phyloP scores from a whole-genome alignment of 2,113 vertebrate genomes.

The Sander lucioperca region DNA sequence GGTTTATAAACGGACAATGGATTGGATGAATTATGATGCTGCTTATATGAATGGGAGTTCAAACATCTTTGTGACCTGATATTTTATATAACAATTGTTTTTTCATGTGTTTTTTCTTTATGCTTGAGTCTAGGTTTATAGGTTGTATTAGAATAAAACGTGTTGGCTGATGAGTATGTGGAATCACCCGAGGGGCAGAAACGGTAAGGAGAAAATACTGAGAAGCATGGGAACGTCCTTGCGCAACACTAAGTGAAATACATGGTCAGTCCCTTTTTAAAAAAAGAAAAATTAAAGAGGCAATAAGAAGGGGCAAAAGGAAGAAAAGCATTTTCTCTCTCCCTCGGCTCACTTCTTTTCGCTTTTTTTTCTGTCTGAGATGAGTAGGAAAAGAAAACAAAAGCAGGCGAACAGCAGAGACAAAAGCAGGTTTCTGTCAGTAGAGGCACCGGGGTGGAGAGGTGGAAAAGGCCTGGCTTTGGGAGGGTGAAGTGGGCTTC shows the following conservation, averaged over 20 bases:
- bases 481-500: conserved; percentile 61
- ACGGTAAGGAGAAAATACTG: conserved; percentile 20
- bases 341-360: conserved; percentile 29
- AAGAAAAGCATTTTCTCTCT: conserved; percentile 40
- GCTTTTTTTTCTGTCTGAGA: conserved; percentile 55
- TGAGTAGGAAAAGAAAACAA: conserved; percentile 62
- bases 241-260: conserved; percentile 35
- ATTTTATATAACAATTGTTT: conserved; percentile 15
- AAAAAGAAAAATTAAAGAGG: conserved; percentile 47
- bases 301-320: conserved; percentile 27
- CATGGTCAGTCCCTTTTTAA: background rate
- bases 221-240: conserved; percentile 43
- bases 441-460: conserved; percentile 48
- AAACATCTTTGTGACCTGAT: conserved; percentile 24
- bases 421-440: conserved; percentile 70
- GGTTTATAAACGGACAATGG: conserved; percentile 42
- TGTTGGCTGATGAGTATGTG: conserved; percentile 49
- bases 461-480: conserved; percentile 58
- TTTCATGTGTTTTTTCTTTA: conserved; percentile 52
- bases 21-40: conserved; percentile 33
- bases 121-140: conserved; percentile 18
- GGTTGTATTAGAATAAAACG: conserved; percentile 44
- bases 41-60: background rate
- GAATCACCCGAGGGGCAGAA: conserved; percentile 24
- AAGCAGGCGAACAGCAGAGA: conserved; percentile 47